Conservation (phyloP, 2,797 vertebrate species). For the Oreonectes daqikongensis region DNA sequence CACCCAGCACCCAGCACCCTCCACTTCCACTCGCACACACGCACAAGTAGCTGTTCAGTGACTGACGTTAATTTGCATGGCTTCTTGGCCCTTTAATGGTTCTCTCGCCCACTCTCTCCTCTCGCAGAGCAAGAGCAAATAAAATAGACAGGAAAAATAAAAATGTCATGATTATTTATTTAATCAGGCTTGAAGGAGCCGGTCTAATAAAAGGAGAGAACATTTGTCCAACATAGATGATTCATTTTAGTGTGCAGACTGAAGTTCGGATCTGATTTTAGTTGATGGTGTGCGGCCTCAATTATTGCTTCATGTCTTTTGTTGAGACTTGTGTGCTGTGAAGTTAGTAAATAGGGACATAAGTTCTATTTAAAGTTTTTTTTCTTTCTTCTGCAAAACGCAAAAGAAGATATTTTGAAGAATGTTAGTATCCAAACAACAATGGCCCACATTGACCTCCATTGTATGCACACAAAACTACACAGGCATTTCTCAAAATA, state of each 20-base stretch:
- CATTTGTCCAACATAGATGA: slow-evolving; percentile 54
- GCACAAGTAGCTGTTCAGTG: slow-evolving; percentile 59
- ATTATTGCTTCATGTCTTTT: slow-evolving; percentile 20
- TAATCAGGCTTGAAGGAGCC: slow-evolving; percentile 61
- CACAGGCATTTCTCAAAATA: too few species aligned
- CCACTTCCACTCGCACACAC: slow-evolving; percentile 46
- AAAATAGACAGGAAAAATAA: slow-evolving; percentile 59
- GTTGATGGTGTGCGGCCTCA: slow-evolving; percentile 14
- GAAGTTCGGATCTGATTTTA: slow-evolving; percentile 32
- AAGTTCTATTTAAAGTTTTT: too few species aligned
- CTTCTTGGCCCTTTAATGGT: slow-evolving; percentile 74
- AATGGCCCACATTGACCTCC: too few species aligned
- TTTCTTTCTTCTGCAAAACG: too few species aligned
- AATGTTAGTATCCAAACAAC: too few species aligned
- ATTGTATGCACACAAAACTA: too few species aligned
- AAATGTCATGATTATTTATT: slow-evolving; percentile 64
- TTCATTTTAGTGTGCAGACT: slow-evolving; percentile 47
- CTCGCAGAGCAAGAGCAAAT: slow-evolving; percentile 50
- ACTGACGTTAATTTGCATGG: slow-evolving; percentile 85
- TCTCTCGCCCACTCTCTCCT: slow-evolving; percentile 42
- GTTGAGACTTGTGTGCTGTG: slow-evolving; percentile 65
- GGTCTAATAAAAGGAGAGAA: slow-evolving; percentile 55
- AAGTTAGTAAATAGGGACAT: too few species aligned
- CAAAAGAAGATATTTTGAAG: too few species aligned
- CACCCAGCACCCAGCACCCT: slow-evolving; percentile 57